phyloP scores from a whole-genome alignment of 1,140 invertebrate species.

The Arctopsyche grandis region DNA sequence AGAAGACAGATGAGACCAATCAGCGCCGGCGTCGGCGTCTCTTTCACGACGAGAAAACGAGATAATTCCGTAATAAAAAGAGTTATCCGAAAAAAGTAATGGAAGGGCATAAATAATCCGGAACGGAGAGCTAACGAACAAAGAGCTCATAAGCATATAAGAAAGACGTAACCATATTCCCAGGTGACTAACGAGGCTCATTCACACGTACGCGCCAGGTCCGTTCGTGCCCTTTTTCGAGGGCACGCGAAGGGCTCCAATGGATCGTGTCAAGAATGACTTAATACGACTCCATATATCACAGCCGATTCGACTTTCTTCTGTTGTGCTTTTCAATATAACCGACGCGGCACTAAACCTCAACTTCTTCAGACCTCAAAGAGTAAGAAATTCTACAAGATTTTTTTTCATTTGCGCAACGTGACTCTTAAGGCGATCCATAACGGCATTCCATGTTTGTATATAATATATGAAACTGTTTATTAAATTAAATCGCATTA shows the following conservation, averaged over 20 bases:
- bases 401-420: no score
- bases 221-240: slow-evolving; percentile 18
- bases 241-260: slow-evolving; percentile 27
- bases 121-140: not conserved
- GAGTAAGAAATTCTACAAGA: no score
- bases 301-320: slow-evolving; percentile 8
- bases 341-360: no score
- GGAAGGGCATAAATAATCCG: slow-evolving; percentile 38
- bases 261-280: slow-evolving; percentile 19
- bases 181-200: slow-evolving; percentile 40
- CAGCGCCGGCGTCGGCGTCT: slow-evolving; percentile 9
- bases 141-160: slow-evolving; percentile 30
- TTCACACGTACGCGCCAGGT: slow-evolving; percentile 36
- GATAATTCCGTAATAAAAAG: slow-evolving; percentile 34
- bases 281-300: slow-evolving; percentile 31
- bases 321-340: not conserved
- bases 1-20: slow-evolving; percentile 36
- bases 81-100: slow-evolving; percentile 34
- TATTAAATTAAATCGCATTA: no score
- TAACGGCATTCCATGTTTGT: no score
- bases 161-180: slow-evolving; percentile 18
- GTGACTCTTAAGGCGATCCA: no score
- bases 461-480: no score
- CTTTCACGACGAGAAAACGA: not conserved
- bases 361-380: no score